phyloP scores from a whole-genome alignment of 2,888 invertebrate genomes.

The Papilio elwesi region DNA sequence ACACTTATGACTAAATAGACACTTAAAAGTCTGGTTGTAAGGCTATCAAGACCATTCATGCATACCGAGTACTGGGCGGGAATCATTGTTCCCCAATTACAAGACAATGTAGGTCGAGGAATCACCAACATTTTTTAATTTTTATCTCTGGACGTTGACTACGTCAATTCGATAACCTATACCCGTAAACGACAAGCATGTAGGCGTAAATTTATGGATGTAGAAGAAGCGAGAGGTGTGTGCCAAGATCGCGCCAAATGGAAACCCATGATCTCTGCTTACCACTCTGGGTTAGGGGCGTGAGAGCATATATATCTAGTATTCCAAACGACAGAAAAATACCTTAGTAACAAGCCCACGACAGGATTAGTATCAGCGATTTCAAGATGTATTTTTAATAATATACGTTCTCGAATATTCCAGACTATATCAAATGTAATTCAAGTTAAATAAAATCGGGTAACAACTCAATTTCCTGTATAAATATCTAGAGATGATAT shows the following conservation, averaged over 20 bases:
- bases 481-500: conserved; percentile 45
- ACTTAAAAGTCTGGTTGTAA: not conserved
- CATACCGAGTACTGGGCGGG: conserved; percentile 5
- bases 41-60: conserved; percentile 14
- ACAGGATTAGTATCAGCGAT: too few relatives aligned
- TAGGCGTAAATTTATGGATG: too few relatives aligned
- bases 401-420: conserved; percentile 3
- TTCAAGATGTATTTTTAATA: not conserved
- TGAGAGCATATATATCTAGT: too few relatives aligned
- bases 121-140: not conserved
- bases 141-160: not conserved
- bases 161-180: too few relatives aligned
- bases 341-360: too few relatives aligned
- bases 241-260: too few relatives aligned
- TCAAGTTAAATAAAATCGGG: conserved; percentile 42
- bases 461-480: conserved; percentile 48
- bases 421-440: not conserved
- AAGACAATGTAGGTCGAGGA: conserved; percentile 9
- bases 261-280: too few relatives aligned
- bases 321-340: too few relatives aligned
- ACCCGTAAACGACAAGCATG: too few relatives aligned
- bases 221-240: too few relatives aligned
- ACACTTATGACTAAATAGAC: not conserved
- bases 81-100: conserved; percentile 7
- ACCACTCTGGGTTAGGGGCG: too few relatives aligned